A percentile compares a stretch with the other conserved stretches of the same genome.
Evolutionary conservation across 2,113 vertebrate genomes (phyloP).

Genomic region (Oenanthe oenanthe): DNA sequence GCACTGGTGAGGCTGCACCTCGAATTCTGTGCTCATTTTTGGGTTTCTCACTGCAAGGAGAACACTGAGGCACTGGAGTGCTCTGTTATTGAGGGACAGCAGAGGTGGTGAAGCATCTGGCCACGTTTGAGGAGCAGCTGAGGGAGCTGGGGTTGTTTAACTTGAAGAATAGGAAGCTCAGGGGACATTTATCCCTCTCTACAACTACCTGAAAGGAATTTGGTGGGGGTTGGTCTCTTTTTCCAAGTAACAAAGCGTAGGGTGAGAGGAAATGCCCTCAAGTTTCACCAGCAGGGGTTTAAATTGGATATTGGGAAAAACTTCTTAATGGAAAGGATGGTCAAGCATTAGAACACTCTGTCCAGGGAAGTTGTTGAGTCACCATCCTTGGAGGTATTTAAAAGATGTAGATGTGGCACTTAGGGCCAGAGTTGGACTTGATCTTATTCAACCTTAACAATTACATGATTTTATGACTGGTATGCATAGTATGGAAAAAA

Average conservation of each 20-base stretch:
- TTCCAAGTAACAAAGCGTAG: background rate
- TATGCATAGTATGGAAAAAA: background rate
- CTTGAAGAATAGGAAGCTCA: background rate
- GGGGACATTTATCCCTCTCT: background rate
- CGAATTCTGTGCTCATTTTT: background rate
- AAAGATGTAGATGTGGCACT: background rate
- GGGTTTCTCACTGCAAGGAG: background rate
- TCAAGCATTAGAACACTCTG: background rate
- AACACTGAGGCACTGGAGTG: background rate
- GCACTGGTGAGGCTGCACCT: too few relatives aligned
- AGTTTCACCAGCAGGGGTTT: accelerated
- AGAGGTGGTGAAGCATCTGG: background rate
- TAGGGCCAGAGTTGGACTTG: background rate
- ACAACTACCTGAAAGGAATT: background rate
- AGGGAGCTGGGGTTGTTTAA: background rate
- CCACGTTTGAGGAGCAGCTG: background rate
- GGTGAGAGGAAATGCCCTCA: background rate
- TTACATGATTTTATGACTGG: background rate
- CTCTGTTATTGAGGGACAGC: background rate
- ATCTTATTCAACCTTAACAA: background rate
- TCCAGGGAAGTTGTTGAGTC: background rate
- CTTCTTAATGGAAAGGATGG: background rate
- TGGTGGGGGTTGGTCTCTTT: background rate
- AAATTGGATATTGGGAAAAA: background rate
- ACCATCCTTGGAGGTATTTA: background rate